Evolutionary conservation across 2,888 invertebrate genomes (phyloP), one percentile per base, ranked within the genome.

Genomic region (Pedicia rivosa): DNA sequence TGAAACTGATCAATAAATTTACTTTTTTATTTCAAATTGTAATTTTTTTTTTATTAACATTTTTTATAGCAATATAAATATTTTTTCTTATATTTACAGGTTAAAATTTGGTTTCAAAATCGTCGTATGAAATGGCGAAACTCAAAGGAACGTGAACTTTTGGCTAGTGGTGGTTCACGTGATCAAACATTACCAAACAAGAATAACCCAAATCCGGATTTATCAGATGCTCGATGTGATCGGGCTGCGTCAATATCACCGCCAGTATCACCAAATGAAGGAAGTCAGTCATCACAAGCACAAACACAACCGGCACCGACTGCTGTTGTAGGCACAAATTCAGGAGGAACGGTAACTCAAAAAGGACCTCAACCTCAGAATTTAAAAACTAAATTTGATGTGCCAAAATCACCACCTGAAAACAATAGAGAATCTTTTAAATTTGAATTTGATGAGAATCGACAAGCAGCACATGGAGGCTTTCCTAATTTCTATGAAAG

Each of bases 81-180:
- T 8, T 15, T 16, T 35, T 26, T 28, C 17, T 36, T 43, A 40
- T 33, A 42, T 53, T 57, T 43, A 44, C 63, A 73, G 72, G 72
- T 73, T 36, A 73, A 73, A 61, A 73, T 73, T 48, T 73, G 73
- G 73, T 97, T 97, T 63, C 95, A 97, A 70, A 97, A 97, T 58
- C 78, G 95, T 0, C 78, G 95, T 38, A 97, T 97, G 95, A 97
- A 61, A 62, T 95, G 95, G 95, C 73, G 97, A 37, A 97, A 97
- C 63, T 91, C 90, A 4, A 95, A 95, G 63, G 95, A 95, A 59
- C 70, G 94, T 22, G 94, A 95, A 60, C 70, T 94, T 1, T 65
- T 95, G 16, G 92, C 94, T 0, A 80, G 79, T 14, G 94, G 94
- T 0, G 94, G 94, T 2, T 87, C 90, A 6, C 71, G 94, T 19